Conservation (phyloP, 2,888 invertebrate genomes). For the Rhyacophila evoluta region DNA sequence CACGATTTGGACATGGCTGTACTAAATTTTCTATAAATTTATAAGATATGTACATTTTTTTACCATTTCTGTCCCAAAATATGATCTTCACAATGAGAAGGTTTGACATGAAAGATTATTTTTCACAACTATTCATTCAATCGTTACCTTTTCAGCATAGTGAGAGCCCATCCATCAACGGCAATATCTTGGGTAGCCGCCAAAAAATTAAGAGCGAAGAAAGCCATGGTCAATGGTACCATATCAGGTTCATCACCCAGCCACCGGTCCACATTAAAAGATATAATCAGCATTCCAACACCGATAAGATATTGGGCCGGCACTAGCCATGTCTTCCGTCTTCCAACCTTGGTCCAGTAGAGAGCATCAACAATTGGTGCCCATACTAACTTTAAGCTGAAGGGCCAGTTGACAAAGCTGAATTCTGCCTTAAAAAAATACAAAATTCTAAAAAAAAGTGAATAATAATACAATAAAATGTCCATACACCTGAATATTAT, state of each 20-base stretch:
- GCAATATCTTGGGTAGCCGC: constrained; percentile 99
- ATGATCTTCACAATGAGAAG: too few relatives aligned
- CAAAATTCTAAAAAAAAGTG: neutral
- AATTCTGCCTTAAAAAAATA: constrained; percentile 79
- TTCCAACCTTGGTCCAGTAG: constrained; percentile 85
- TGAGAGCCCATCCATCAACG: constrained; percentile 99
- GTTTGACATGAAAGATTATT: too few relatives aligned
- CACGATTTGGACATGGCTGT: too few relatives aligned
- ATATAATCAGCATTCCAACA: constrained; percentile 89
- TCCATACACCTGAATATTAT: too few relatives aligned
- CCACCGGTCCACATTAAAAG: constrained; percentile 80
- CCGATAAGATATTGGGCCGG: constrained; percentile 95
- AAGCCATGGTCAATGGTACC: constrained; percentile 82
- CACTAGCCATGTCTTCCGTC: constrained; percentile 95
- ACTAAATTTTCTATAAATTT: too few relatives aligned
- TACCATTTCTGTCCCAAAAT: too few relatives aligned
- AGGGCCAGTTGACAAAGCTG: constrained; percentile 95
- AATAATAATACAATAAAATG: too few relatives aligned
- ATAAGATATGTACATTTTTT: too few relatives aligned
- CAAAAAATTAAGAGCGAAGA: constrained; percentile 93
- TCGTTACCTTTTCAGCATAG: constrained; percentile 92
- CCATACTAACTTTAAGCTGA: constrained; percentile 94
- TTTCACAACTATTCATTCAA: too few relatives aligned
- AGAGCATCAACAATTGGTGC: constrained; percentile 97
- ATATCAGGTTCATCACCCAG: constrained; percentile 81